Percentiles rank a stretch among this genome's conserved stretches.
These are phyloP conservation scores for Synergus itoensis DNA, from an alignment of 2,888 invertebrate species.

Conservation along the genomic window DNA sequence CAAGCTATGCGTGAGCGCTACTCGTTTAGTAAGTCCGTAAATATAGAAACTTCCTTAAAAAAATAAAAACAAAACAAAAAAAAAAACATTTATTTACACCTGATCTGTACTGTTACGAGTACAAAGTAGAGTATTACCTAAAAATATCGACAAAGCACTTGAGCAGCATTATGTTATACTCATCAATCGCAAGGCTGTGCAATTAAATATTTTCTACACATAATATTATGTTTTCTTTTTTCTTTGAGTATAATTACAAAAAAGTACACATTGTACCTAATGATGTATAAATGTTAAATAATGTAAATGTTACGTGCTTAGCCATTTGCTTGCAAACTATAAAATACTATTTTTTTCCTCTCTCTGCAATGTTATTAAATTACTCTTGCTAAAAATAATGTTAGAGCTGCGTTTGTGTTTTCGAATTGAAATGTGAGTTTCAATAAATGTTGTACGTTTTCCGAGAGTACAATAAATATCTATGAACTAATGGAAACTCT, in stretches of 20 bases:
- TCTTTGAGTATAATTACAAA: background rate
- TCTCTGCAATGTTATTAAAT: constrained; percentile 15
- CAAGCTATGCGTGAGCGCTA: too few relatives aligned
- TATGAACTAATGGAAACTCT: background rate
- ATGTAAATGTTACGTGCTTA: constrained; percentile 12
- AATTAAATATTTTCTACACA: constrained; percentile 56
- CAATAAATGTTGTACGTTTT: constrained; percentile 1
- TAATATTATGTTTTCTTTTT: constrained; percentile 3
- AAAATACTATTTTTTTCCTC: background rate
- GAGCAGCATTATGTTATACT: constrained; percentile 51
- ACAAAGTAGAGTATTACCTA: constrained; percentile 3
- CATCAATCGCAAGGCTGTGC: constrained; percentile 64
- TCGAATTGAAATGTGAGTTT: constrained; percentile 9
- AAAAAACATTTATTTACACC: background rate
- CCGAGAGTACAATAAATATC: background rate
- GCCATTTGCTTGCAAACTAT: background rate
- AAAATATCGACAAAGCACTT: constrained; percentile 27
- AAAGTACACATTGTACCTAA: constrained; percentile 4
- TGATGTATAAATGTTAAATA: constrained; percentile 9
- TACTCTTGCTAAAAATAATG: constrained; percentile 5
- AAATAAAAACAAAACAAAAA: too few relatives aligned
- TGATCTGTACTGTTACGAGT: background rate
- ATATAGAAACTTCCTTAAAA: too few relatives aligned
- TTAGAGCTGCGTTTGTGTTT: constrained; percentile 23
- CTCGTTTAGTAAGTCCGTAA: too few relatives aligned